Conservation (phyloP, 1,140 invertebrate genomes). For the Nymphalis io region DNA sequence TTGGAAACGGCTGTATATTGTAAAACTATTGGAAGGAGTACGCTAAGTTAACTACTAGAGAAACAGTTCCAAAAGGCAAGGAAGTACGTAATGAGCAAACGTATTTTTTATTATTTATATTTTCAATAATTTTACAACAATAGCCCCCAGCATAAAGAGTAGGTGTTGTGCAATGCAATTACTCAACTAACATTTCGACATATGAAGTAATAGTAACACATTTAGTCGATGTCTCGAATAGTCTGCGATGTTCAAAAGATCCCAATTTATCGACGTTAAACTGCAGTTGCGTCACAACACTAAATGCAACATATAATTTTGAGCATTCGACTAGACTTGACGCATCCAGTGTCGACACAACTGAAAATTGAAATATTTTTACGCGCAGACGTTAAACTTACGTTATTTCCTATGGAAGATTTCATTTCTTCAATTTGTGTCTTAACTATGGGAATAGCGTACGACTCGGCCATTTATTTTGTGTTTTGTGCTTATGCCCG, state of each 20-base stretch:
- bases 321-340: slow-evolving; percentile 67
- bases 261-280: slow-evolving; percentile 46
- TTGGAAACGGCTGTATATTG: slow-evolving; percentile 49
- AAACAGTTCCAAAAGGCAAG: slow-evolving; percentile 73
- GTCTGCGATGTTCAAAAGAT: slow-evolving; percentile 51
- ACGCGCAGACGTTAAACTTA: slow-evolving; percentile 64
- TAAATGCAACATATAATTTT: slow-evolving; percentile 57
- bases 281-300: slow-evolving; percentile 45
- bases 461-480: slow-evolving; percentile 59
- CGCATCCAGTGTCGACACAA: slow-evolving; percentile 45
- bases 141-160: slow-evolving; percentile 53
- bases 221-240: slow-evolving; percentile 78
- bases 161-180: slow-evolving; percentile 62
- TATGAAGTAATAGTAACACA: slow-evolving; percentile 77
- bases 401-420: slow-evolving; percentile 79
- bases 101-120: slow-evolving; percentile 45
- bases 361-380: slow-evolving; percentile 53
- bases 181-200: slow-evolving; percentile 64
- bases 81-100: slow-evolving; percentile 76
- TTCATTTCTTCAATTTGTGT: slow-evolving; percentile 73
- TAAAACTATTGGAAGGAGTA: slow-evolving; percentile 64
- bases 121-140: slow-evolving; percentile 65
- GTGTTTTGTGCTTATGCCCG: slow-evolving; percentile 65
- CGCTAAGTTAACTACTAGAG: slow-evolving; percentile 68
- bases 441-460: slow-evolving; percentile 73